phyloP scores from a whole-genome alignment of 1,140 invertebrate species.

The Cotesia typhae region DNA sequence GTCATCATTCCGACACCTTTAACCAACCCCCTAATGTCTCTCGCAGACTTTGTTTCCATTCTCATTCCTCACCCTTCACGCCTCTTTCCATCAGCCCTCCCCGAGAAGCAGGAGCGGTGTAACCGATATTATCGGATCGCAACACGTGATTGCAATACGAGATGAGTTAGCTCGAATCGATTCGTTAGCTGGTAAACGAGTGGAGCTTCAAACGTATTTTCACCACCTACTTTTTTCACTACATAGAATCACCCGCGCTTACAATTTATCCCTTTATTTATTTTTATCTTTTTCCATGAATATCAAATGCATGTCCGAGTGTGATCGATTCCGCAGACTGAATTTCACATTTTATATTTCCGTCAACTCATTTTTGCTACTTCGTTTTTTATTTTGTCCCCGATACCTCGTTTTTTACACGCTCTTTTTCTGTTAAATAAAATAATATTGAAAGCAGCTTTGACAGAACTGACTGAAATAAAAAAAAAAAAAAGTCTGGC shows the following conservation, averaged over 20 bases:
- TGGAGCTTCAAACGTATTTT: conserved; percentile 15
- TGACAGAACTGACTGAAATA: no score
- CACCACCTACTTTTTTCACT: conserved; percentile 3
- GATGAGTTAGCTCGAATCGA: conserved; percentile 16
- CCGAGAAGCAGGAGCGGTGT: not conserved
- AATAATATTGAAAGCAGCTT: no score
- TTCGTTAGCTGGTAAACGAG: conserved; percentile 15
- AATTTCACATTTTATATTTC: conserved; percentile 11
- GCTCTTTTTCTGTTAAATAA: no score
- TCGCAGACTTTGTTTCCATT: not conserved
- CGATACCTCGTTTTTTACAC: no score
- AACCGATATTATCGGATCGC: conserved; percentile 14
- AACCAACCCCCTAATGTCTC: conserved; percentile 1
- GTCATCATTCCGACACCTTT: not conserved
- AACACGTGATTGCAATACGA: conserved; percentile 12
- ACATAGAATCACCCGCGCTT: no score
- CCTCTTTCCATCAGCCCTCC: no score
- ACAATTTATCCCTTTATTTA: no score
- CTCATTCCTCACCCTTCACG: no score
- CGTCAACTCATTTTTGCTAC: not conserved
- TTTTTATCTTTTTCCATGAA: conserved; percentile 8
- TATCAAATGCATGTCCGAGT: conserved; percentile 12
- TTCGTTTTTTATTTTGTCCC: not conserved
- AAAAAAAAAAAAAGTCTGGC: no score
- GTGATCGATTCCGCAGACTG: conserved; percentile 12